Conservation (phyloP, 1,140 invertebrate genomes). For the Drosophila arizonae region DNA sequence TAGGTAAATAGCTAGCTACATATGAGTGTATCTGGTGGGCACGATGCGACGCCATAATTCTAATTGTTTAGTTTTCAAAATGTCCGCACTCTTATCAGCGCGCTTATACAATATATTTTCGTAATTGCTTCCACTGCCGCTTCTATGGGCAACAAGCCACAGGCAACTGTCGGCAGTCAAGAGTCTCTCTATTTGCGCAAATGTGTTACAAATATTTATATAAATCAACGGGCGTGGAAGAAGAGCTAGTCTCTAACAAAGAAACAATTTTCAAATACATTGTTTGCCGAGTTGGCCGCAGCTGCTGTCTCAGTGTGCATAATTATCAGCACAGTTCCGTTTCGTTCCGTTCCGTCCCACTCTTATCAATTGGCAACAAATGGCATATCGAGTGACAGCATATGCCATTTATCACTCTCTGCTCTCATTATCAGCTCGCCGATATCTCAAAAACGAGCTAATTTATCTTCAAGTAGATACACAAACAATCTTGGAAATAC, state of each 20-base stretch:
- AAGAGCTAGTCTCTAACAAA: constrained; percentile 1
- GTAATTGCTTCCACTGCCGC: constrained; percentile 49
- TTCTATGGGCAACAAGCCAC: not conserved
- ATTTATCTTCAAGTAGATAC: constrained; percentile 19
- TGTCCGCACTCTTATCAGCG: constrained; percentile 53
- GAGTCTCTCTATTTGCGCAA: constrained; percentile 45
- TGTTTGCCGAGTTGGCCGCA: not conserved
- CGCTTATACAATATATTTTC: constrained; percentile 53
- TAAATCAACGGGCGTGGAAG: constrained; percentile 12
- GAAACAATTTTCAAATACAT: constrained; percentile 15
- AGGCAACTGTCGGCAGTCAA: constrained; percentile 1
- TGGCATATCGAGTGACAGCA: constrained; percentile 39
- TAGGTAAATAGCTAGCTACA: not conserved
- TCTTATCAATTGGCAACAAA: constrained; percentile 55
- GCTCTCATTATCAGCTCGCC: constrained; percentile 20
- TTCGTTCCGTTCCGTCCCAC: constrained; percentile 4
- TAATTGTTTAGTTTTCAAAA: constrained; percentile 53
- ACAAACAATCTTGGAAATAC: not conserved
- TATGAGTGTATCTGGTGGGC: not conserved
- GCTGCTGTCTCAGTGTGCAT: constrained; percentile 28
- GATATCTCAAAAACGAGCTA: constrained; percentile 31
- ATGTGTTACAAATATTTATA: constrained; percentile 19
- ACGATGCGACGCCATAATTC: constrained; percentile 31
- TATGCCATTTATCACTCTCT: constrained; percentile 37
- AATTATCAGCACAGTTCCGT: constrained; percentile 32